Conservation (phyloP, 2,888 invertebrate genomes). For the Junonia oenone region DNA sequence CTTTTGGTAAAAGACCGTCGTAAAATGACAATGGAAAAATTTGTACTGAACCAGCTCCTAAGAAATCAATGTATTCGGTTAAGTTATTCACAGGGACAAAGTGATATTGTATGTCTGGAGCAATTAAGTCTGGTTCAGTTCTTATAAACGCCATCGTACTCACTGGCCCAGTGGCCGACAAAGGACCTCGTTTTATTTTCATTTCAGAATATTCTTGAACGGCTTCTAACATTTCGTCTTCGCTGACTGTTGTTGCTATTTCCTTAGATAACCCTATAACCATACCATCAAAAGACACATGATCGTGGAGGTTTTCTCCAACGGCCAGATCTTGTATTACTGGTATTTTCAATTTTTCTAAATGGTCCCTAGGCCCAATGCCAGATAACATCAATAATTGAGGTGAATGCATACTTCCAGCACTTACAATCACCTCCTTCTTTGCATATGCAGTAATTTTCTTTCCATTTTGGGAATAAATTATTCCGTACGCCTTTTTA, state of each 20-base stretch:
- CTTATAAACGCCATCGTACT: conserved; percentile 79
- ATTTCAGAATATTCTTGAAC: conserved; percentile 51
- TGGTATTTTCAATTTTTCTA: conserved; percentile 41
- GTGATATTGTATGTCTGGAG: conserved; percentile 83
- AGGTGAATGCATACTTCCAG: conserved; percentile 52
- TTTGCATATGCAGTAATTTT: conserved; percentile 43
- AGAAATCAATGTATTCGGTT: conserved; percentile 71
- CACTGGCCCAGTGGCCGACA: conserved; percentile 75
- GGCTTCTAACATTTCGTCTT: conserved; percentile 54
- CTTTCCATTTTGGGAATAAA: conserved; percentile 39
- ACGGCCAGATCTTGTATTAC: conserved; percentile 52
- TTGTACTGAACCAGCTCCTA: conserved; percentile 45
- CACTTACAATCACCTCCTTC: conserved; percentile 56
- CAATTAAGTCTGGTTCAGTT: conserved; percentile 58
- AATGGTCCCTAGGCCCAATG: conserved; percentile 51
- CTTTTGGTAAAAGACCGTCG: conserved; percentile 75
- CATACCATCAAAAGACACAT: conserved; percentile 62
- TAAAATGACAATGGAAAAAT: conserved; percentile 79
- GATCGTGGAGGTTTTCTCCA: conserved; percentile 63
- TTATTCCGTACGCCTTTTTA: conserved; percentile 51
- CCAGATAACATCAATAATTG: conserved; percentile 60
- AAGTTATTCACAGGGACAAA: conserved; percentile 65
- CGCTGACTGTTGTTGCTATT: conserved; percentile 60
- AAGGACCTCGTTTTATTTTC: conserved; percentile 60
- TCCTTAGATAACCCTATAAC: conserved; percentile 72